Percentiles rank a stretch among this genome's conserved stretches.
phyloP scores from a whole-genome alignment of 2,797 vertebrate genomes.

The Danio aesculapii region DNA sequence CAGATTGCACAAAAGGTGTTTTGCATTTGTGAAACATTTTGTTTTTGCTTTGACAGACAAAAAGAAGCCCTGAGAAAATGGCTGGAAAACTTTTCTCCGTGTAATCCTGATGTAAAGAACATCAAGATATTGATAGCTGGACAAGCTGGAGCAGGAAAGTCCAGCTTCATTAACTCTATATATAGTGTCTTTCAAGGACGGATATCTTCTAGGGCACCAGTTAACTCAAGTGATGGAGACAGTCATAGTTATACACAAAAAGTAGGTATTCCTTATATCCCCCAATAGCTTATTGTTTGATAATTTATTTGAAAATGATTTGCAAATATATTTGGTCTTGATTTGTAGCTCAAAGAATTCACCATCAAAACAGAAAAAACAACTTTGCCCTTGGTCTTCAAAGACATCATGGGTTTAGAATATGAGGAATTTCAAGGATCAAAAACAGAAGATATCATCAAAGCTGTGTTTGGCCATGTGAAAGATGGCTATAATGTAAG shows the following conservation, averaged over 20 bases:
- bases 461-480: constrained; percentile 22
- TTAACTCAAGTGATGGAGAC: background rate
- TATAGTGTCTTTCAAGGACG: constrained; percentile 62
- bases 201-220: constrained; percentile 34
- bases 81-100: constrained; percentile 46
- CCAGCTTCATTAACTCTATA: constrained; percentile 79
- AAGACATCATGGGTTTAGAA: constrained; percentile 47
- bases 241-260: background rate
- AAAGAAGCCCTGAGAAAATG: background rate
- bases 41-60: background rate
- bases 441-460: constrained; percentile 3
- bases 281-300: background rate
- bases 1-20: too few relatives aligned
- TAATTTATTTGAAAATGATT: background rate
- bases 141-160: constrained; percentile 75
- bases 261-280: background rate
- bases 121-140: constrained; percentile 76
- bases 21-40: background rate
- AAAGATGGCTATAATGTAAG: constrained; percentile 38
- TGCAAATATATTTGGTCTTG: background rate
- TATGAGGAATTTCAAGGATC: fast-evolving
- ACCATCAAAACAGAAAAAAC: background rate
- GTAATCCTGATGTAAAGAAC: background rate
- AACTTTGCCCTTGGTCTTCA: background rate
- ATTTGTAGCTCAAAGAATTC: constrained; percentile 17